Evolutionary conservation across 2,888 invertebrate genomes (phyloP), one percentile per base, ranked within the genome.

Genomic region (Neoascia interrupta): DNA sequence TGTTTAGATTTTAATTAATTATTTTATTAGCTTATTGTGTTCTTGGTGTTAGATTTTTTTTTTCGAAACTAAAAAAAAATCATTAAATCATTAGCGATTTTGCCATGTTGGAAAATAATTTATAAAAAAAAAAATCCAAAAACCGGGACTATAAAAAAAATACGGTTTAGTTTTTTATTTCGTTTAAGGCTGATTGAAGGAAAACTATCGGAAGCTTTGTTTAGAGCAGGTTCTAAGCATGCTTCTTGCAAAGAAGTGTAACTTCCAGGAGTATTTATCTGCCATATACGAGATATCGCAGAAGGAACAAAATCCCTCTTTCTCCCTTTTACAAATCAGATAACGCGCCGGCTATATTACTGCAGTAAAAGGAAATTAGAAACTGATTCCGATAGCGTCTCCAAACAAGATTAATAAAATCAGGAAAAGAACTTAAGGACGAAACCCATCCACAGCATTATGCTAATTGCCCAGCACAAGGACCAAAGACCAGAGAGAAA

Each of bases 401-500:
- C 37, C 45, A n/a, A 15, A 63, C 45, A 58, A 66, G 19, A 41
- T 23, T 21, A 54, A 61, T 21, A 37, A 51, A 15, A 60, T 47
- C 11, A 53, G 10, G 4, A 3, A 13, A 23, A 34, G 28, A 41
- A 21, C 10, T 5, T 15, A 21, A 19, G 5, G n/a, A 23, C 5
- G 43, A 69, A 60, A 53, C 34, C 34, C 61, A 56, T 54, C 54
- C 66, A 66, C 16, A 58, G 23, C 70, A 76, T 79, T 72, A 79
- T 79, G 72, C 73, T 79, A 79, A 79, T 79, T 79, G 79, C 56
- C 60, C 18, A 23, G 41, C 53, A 64, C 15, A 28, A 23, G 28
- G 3, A 8, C 26, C 26, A 23, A 31, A 16, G 3, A n/a, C 23
- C 34, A 21, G 18, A 19, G 15, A 21, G 26, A 70, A 31, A 11